Conservation (phyloP, 2,888 invertebrate species). For the Charanyca ferruginea region DNA sequence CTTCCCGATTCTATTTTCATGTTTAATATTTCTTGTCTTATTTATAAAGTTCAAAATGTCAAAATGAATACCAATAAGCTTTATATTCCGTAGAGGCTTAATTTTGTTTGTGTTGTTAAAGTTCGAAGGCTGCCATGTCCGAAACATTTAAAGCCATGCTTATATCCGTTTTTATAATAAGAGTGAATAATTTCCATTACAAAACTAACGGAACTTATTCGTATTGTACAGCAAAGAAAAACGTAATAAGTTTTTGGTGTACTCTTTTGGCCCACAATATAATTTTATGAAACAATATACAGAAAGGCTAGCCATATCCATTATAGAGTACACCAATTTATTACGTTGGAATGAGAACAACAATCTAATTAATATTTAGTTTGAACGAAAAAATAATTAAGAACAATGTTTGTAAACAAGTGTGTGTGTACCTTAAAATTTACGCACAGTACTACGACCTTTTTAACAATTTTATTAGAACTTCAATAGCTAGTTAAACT, state of each 20-base stretch:
- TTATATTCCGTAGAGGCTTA: constrained; percentile 36
- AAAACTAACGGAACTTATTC: constrained; percentile 24
- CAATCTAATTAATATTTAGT: background rate
- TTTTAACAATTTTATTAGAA: no score
- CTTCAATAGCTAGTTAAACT: constrained; percentile 8
- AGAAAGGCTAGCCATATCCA: background rate
- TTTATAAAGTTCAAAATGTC: constrained; percentile 8
- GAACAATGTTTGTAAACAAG: background rate
- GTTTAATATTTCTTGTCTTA: background rate
- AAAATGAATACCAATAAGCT: constrained; percentile 35
- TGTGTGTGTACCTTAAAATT: background rate
- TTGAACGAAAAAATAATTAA: background rate
- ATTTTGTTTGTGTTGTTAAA: background rate
- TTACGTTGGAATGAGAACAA: constrained; percentile 38
- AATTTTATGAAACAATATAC: background rate
- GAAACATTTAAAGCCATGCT: constrained; percentile 75
- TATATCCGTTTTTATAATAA: constrained; percentile 48
- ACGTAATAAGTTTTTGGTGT: constrained; percentile 22
- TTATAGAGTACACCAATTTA: constrained; percentile 31
- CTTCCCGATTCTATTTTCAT: background rate
- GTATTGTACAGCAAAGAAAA: constrained; percentile 52
- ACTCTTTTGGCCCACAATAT: no score
- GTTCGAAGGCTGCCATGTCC: constrained; percentile 16
- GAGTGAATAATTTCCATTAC: constrained; percentile 18
- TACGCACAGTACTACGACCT: no score